Evolutionary conservation across 2,888 invertebrate species (phyloP), one percentile per base, ranked within the genome.

Genomic region (Drosophila koepferae): DNA sequence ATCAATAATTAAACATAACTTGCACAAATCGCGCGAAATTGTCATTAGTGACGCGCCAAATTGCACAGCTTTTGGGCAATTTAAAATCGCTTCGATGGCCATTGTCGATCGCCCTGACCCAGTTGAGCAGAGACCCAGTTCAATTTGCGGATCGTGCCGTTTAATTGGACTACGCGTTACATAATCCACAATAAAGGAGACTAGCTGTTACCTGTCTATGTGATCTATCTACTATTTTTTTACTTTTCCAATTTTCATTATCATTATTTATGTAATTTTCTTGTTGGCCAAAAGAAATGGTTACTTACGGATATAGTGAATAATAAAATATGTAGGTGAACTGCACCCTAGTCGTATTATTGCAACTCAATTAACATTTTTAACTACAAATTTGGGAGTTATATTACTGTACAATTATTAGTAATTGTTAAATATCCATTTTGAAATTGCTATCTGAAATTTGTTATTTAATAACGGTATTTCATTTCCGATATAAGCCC

Each of bases 31-130:
- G 74, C 65, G 62, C 51, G 56, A 71, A 79, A 75, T 85, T 72
- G 68, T 67, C 86, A 89, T 86, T 85, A 82, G 82, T 71, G 68
- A 85, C 80, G 87, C 65, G 67, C 74, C 76, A 74, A 79, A 71
- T 74, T 75, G 75, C 66, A 62, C 41, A 60, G 74, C 18, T 63
- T 77, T 64, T 73, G 41, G 51, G 20, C 59, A 60, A 48, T 48
- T 49, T 61, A 56, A 63, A 73, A 79, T 76, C 64, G 63, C 44
- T 55, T 78, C 63, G 71, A 63, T 41, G 71, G 68, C 34, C 68
- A 60, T 70, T 31, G 56, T 41, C 38, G 49, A 66, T 53, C 36
- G 64, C 43, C 43, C 54, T 88, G 89, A 83, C 87, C 86, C 79
- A 86, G 61, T 83, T 88, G 41, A 14, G 46, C 31, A 34, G 53